These are phyloP conservation scores for Pangasius djambal DNA, from an alignment of 2,797 vertebrate genomes.

Conservation along the genomic window DNA sequence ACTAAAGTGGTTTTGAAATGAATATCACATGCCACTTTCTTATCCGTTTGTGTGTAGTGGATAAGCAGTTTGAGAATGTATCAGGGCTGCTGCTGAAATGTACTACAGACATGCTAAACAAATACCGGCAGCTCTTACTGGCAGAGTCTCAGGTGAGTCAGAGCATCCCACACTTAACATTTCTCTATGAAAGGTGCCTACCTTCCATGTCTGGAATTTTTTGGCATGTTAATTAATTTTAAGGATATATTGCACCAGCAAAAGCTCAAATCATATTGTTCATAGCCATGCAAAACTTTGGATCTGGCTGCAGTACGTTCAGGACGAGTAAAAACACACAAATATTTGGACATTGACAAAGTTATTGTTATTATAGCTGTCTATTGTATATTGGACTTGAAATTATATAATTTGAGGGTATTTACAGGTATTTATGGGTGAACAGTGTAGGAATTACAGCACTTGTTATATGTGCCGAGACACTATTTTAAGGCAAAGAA, in stretches of 20 bases:
- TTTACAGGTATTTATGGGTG: not conserved
- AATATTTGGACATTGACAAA: not conserved
- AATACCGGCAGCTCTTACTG: slow-evolving; percentile 81
- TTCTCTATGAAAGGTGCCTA: not conserved
- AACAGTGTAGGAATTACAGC: not conserved
- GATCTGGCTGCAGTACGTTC: not conserved
- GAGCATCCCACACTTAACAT: not conserved
- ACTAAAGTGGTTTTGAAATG: not conserved
- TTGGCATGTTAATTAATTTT: not conserved
- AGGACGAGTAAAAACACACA: not conserved
- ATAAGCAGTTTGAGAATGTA: slow-evolving; percentile 79
- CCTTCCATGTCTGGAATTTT: not conserved
- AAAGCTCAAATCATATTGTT: not conserved
- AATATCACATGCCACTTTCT: not conserved
- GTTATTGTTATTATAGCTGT: not conserved
- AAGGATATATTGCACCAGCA: not conserved
- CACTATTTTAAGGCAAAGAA: not conserved
- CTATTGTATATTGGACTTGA: not conserved
- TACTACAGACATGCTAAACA: slow-evolving; percentile 83
- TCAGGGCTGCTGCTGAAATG: slow-evolving; percentile 79
- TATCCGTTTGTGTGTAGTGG: slow-evolving; percentile 68
- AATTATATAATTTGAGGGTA: not conserved
- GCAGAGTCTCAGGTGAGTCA: slow-evolving; percentile 74
- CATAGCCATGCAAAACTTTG: not conserved
- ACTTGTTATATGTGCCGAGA: not conserved